A percentile compares a stretch with the other conserved stretches of the same genome.
These are phyloP conservation scores for Apamea epomidion DNA, from an alignment of 2,888 invertebrate genomes.

Conservation along the genomic window DNA sequence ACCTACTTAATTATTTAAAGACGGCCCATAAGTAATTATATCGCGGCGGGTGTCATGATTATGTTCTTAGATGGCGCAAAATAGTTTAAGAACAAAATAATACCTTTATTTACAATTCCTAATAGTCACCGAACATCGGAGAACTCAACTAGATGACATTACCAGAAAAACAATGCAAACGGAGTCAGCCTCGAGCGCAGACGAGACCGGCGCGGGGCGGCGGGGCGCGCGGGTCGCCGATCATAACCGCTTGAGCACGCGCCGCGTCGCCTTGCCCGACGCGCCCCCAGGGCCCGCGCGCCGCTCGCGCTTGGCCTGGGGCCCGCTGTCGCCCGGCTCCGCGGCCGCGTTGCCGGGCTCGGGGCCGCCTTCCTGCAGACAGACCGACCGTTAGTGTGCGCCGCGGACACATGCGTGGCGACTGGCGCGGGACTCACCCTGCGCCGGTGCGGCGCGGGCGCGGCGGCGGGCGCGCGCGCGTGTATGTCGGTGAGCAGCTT, in stretches of 20 bases:
- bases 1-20: slow-evolving; percentile 47
- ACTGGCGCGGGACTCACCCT: slow-evolving; percentile 5
- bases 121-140: slow-evolving; percentile 12
- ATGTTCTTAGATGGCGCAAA: slow-evolving; percentile 28
- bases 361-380: slow-evolving; percentile 84
- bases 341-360: slow-evolving; percentile 74
- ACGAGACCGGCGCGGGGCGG: background rate
- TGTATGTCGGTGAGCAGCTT: slow-evolving; percentile 86
- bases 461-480: slow-evolving; percentile 72
- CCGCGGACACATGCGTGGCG: slow-evolving; percentile 14
- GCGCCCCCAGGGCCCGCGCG: slow-evolving; percentile 34
- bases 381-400: background rate
- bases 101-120: slow-evolving; percentile 49
- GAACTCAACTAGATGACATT: slow-evolving; percentile 18
- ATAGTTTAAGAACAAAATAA: slow-evolving; percentile 29
- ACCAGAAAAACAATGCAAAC: slow-evolving; percentile 22
- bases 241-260: slow-evolving; percentile 64
- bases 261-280: slow-evolving; percentile 45
- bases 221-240: background rate
- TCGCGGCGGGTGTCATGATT: slow-evolving; percentile 28
- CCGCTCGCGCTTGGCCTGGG: slow-evolving; percentile 95
- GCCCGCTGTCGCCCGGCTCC: slow-evolving; percentile 83
- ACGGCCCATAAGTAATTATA: slow-evolving; percentile 28
- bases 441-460: slow-evolving; percentile 76
- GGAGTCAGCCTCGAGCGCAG: slow-evolving; percentile 18